Base-by-base conservation (phyloP, 2,888 invertebrate species). In the Metopia argyrocephala region DNA sequence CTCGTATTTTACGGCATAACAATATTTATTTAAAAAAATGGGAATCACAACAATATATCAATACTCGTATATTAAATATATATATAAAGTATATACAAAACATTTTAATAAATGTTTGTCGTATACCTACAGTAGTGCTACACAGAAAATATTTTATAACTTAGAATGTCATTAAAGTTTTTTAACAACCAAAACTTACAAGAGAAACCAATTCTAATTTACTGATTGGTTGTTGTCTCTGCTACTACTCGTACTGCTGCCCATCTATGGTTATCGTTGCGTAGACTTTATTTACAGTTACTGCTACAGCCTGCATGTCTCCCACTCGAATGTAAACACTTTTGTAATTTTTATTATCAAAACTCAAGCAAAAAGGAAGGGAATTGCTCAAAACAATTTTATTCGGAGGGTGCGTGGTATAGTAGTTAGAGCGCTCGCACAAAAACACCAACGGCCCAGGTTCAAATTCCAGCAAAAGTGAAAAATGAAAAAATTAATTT, bases 151-250 rank as follows among this genome's bases (percentile, higher is more conserved):
- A 18, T 57, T 57, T 31, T 31, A 48, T 59, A 69, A 59, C n/a
- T 69, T 25, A 28, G 61, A 61, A 61, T 70, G 70, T 52, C 70
- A 70, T 69, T 57, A 69, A 31, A 27, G 28, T 27, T 18, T 56
- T 56, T 20, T 18, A 27, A 31, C 52, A 54, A 66, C 50, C 18
- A 25, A 12, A 5, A 27, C 27, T 25, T 54, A 6, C n/a, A 38
- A 38, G 12, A 52, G 18, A 66, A 66, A 27, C 46, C 27, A 25
- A 18, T 25, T 54, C 54, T 21, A 20, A 31, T 38, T 54, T 54
- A 54, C 21, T 54, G 38, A 31, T n/a, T 54, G 31, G 5, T 15
- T 54, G 54, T 12, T 38, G 38, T 38, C 15, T 9, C 6, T 15
- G 12, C 3, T 9, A 38, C 15, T 9, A 15, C 38, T 38, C 9